Evolutionary conservation across 2,888 invertebrate species (phyloP).

Genomic region (Temnothorax unifasciatus): DNA sequence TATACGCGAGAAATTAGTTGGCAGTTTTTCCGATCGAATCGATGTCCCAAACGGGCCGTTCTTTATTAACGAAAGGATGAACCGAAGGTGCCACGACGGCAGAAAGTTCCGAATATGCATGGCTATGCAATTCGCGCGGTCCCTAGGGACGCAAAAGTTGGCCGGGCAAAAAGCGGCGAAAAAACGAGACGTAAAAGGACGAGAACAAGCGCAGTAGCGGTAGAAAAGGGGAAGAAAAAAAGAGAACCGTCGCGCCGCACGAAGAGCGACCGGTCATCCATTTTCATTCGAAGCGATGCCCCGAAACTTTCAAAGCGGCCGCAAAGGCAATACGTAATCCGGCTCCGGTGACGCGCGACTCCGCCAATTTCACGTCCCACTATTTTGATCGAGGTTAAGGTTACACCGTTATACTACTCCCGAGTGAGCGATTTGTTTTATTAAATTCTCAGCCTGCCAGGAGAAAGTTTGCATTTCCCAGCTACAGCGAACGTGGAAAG

Average conservation of each 20-base stretch:
- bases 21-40: slow-evolving; percentile 61
- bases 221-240: slow-evolving; percentile 42
- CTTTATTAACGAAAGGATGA: slow-evolving; percentile 70
- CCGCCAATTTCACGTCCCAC: slow-evolving; percentile 61
- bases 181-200: slow-evolving; percentile 65
- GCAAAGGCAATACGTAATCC: slow-evolving; percentile 62
- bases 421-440: slow-evolving; percentile 49
- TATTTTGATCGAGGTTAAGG: slow-evolving; percentile 64
- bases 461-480: slow-evolving; percentile 50
- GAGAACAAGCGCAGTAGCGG: slow-evolving; percentile 56
- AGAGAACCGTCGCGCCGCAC: slow-evolving; percentile 56
- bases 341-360: slow-evolving; percentile 49
- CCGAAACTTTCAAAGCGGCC: slow-evolving; percentile 61
- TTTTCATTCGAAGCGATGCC: slow-evolving; percentile 69
- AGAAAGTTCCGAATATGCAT: slow-evolving; percentile 76
- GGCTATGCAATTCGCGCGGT: slow-evolving; percentile 71
- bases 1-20: slow-evolving; percentile 57
- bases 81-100: slow-evolving; percentile 58
- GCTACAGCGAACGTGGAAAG: slow-evolving; percentile 39
- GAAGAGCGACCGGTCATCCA: slow-evolving; percentile 62
- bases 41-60: slow-evolving; percentile 67
- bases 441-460: slow-evolving; percentile 49
- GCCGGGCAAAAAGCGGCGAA: slow-evolving; percentile 66
- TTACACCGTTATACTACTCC: slow-evolving; percentile 48
- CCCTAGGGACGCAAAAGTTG: slow-evolving; percentile 73